phyloP scores from a whole-genome alignment of 2,797 vertebrate species.

The Pempheris klunzingeri region DNA sequence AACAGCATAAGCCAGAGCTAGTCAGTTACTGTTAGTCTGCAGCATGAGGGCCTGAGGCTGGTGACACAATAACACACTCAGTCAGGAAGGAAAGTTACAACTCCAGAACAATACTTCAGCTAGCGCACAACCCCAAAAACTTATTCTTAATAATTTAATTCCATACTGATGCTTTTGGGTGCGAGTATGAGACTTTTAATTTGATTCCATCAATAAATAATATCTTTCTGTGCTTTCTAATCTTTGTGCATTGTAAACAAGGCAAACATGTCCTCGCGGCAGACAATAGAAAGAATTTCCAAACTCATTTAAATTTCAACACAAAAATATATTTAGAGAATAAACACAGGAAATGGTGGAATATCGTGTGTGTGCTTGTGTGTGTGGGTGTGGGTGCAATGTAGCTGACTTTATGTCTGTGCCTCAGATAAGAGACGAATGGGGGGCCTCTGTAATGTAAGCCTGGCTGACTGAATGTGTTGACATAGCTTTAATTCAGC shows the following conservation, averaged over 20 bases:
- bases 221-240: slow-evolving; percentile 64
- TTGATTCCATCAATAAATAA: slow-evolving; percentile 79
- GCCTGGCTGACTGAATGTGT: slow-evolving; percentile 84
- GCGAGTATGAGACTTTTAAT: slow-evolving; percentile 74
- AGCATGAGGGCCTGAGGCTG: slow-evolving; percentile 48
- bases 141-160: slow-evolving; percentile 60
- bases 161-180: slow-evolving; percentile 56
- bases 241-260: slow-evolving; percentile 66
- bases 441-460: slow-evolving; percentile 79
- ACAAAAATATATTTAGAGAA: slow-evolving; percentile 57
- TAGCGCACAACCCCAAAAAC: slow-evolving; percentile 48
- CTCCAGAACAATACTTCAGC: slow-evolving; percentile 58
- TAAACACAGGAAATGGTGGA: slow-evolving; percentile 37
- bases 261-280: slow-evolving; percentile 57
- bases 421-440: slow-evolving; percentile 78
- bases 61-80: slow-evolving; percentile 59
- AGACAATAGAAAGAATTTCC: slow-evolving; percentile 55
- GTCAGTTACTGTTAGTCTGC: slow-evolving; percentile 61
- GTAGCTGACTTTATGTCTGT: slow-evolving; percentile 69
- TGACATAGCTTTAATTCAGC: slow-evolving; percentile 89
- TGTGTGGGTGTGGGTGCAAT: slow-evolving; percentile 37
- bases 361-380: slow-evolving; percentile 27
- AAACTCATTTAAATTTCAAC: slow-evolving; percentile 67
- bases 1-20: slow-evolving; percentile 52
- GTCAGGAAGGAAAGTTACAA: slow-evolving; percentile 49